Evolutionary conservation across 1,140 invertebrate species (phyloP).

Genomic region (Pomacea maculata): DNA sequence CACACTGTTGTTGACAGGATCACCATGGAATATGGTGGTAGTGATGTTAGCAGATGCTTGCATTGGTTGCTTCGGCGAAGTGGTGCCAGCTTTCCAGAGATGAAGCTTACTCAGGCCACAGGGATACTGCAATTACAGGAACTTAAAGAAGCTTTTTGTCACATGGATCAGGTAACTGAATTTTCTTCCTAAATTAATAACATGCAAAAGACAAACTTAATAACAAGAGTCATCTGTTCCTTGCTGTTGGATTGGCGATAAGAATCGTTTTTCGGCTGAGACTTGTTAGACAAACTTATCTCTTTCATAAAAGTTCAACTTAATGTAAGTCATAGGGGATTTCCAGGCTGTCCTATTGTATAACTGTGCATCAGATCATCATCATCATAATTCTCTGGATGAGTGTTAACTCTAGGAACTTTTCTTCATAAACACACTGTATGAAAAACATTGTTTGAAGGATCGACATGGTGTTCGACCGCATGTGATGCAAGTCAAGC

Average conservation of each 20-base stretch:
- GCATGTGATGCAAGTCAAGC: conserved; percentile 79
- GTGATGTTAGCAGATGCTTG: conserved; percentile 86
- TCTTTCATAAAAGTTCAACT: too few relatives aligned
- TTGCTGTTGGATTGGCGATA: too few relatives aligned
- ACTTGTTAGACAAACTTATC: too few relatives aligned
- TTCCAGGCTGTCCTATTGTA: too few relatives aligned
- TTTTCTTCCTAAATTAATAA: too few relatives aligned
- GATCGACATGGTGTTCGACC: conserved; percentile 86
- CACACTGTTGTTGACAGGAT: conserved; percentile 54
- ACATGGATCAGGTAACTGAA: conserved; percentile 78
- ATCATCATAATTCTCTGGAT: background rate
- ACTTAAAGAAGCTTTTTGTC: conserved; percentile 90
- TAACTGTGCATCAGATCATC: too few relatives aligned
- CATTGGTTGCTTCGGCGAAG: conserved; percentile 87
- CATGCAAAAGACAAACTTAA: too few relatives aligned
- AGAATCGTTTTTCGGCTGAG: too few relatives aligned
- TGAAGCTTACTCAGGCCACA: conserved; percentile 72
- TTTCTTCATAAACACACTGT: conserved; percentile 12
- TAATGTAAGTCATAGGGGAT: too few relatives aligned
- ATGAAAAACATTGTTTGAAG: conserved; percentile 52
- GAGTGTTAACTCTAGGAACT: conserved; percentile 11
- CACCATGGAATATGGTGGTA: conserved; percentile 87
- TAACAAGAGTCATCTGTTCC: too few relatives aligned
- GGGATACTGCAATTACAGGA: conserved; percentile 76
- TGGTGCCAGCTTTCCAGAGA: conserved; percentile 86